Evolutionary conservation across 2,113 vertebrate species (phyloP), one percentile per base, ranked within the genome.

Genomic region (Sapajus apella): DNA sequence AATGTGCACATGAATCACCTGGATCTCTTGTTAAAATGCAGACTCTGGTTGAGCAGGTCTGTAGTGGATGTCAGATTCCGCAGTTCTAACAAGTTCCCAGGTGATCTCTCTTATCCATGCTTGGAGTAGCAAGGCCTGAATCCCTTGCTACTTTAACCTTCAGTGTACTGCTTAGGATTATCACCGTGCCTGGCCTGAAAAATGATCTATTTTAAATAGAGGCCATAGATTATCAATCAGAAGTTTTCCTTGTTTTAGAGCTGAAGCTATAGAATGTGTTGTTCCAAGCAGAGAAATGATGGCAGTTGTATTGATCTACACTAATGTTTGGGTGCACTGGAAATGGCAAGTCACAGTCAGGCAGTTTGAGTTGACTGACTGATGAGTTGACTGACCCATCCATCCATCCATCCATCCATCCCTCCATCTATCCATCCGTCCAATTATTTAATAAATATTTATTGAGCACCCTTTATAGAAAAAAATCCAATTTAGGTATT

Each of bases 171-270:
- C 32, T 76, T 84, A 68, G 45, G 10, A 52, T 52, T 52, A 17
- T 16, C 32, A 4, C 32, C 3, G 6, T 7, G 32, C 14, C 32
- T 18, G 14, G 66, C 66, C 27, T 64, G 61, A 64, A 64, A 96
- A 84, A 86, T 56, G 61, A 91, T 35, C 37, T 13, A n/a, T 58
- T 90, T 94, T 80, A 75, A 77, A 92, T 37, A 92, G 72, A 90
- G 75, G 30, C n/a, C 40, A 79, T 0, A 64, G 87, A 47, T 81
- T 52, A 75, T 64, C 68, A 61, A 13, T 17, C 9, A 27, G 45
- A 89, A 40, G 21, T 70, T 82, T 86, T 82, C 37, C 25, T 0
- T 55, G 52, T 90, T 76, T 86, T 92, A 92, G 94, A 89, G 40
- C 55, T 86, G 64, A 87, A 86, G n/a, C 47, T 84, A 83, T 0